Conservation (phyloP, 2,797 vertebrate species). For the Hybognathus amarus region DNA sequence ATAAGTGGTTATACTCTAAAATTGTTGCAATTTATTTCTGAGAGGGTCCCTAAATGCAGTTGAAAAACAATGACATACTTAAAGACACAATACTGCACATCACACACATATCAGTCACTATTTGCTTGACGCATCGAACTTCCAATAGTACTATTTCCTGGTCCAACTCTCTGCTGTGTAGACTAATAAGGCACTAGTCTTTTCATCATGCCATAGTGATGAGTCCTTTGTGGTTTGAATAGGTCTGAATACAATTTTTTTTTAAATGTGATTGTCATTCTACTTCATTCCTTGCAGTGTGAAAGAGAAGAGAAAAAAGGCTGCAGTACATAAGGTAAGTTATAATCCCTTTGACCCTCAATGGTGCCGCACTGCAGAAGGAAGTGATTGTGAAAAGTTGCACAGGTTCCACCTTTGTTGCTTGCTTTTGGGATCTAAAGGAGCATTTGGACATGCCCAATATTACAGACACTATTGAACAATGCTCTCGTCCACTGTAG, state of each 20-base stretch:
- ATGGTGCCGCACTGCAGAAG: neutral
- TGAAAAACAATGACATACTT: neutral
- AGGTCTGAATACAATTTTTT: neutral
- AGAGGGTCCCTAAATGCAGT: neutral
- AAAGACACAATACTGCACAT: neutral
- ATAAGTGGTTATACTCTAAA: neutral
- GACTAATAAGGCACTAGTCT: neutral
- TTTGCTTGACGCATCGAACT: neutral
- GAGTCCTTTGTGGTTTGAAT: neutral
- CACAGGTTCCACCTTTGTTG: neutral
- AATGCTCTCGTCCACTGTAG: neutral
- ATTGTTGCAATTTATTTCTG: neutral
- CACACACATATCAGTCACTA: neutral
- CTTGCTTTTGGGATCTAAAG: neutral
- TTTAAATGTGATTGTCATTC: neutral
- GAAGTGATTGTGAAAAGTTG: neutral
- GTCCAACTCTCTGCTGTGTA: neutral
- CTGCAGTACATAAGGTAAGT: neutral
- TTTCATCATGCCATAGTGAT: neutral
- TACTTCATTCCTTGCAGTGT: neutral
- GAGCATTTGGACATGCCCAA: neutral
- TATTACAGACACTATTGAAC: neutral
- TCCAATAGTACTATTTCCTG: neutral
- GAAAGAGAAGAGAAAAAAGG: neutral
- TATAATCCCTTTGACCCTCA: neutral